Conservation (phyloP, 1,140 invertebrate species). For the honey bee (Apis mellifera) region Amel_HAv3.1 CM009943.2:6707001-6707500, state of each 20-base stretch:
- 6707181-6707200: too few relatives aligned
- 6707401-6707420: too few relatives aligned
- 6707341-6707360: too few relatives aligned
- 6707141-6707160: not conserved
- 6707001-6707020: not conserved
- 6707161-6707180: not conserved
- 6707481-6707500: not conserved
- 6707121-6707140: not conserved
- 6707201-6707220: too few relatives aligned
- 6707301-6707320: too few relatives aligned
- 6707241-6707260: too few relatives aligned
- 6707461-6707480: not conserved
- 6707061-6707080: not conserved
- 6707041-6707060: not conserved
- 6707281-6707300: too few relatives aligned
- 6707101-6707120: not conserved
- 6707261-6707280: too few relatives aligned
- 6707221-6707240: too few relatives aligned
- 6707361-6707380: too few relatives aligned
- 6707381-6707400: too few relatives aligned
- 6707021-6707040: slow-evolving; percentile 19
- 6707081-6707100: not conserved
- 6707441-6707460: not conserved
- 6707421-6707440: not conserved
- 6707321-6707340: too few relatives aligned